These are phyloP conservation scores for Fistularia tabacaria DNA, from an alignment of 2,797 vertebrate genomes.

Conservation along the genomic window DNA sequence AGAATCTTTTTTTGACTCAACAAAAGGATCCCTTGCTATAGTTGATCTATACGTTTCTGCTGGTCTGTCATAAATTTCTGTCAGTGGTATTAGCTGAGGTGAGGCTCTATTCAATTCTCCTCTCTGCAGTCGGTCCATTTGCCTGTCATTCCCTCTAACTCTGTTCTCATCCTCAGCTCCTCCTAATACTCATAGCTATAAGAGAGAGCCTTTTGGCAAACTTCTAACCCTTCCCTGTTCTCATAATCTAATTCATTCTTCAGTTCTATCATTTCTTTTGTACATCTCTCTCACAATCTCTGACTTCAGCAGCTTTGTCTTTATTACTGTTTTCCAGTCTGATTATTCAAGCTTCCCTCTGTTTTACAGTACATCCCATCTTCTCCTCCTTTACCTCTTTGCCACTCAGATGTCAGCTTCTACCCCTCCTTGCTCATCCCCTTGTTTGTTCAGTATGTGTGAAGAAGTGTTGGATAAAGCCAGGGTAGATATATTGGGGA, in stretches of 20 bases:
- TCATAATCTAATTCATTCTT: constrained; percentile 26
- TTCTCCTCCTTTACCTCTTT: constrained; percentile 3
- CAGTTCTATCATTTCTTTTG: constrained; percentile 24
- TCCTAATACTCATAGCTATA: constrained; percentile 47
- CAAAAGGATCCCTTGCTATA: constrained; percentile 41
- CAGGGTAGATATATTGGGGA: constrained; percentile 53
- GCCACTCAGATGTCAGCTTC: constrained; percentile 23
- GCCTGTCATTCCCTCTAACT: constrained; percentile 63
- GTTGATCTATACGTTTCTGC: constrained; percentile 61
- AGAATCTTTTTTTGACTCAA: constrained; percentile 53
- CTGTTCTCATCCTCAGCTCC: constrained; percentile 56
- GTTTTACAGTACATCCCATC: constrained; percentile 21
- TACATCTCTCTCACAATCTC: constrained; percentile 36
- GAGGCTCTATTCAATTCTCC: constrained; percentile 63
- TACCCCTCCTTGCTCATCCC: constrained; percentile 33
- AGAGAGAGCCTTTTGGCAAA: constrained; percentile 50
- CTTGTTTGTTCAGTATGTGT: constrained; percentile 65
- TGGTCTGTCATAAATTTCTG: constrained; percentile 62
- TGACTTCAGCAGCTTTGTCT: constrained; percentile 18
- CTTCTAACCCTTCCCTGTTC: constrained; percentile 27
- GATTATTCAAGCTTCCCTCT: constrained; percentile 50
- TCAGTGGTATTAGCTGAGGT: constrained; percentile 59
- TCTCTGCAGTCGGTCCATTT: constrained; percentile 64
- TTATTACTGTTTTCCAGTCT: constrained; percentile 31
- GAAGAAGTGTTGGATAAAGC: constrained; percentile 57